These are phyloP conservation scores for Cephalophus harveyi DNA, from an alignment of 2,113 vertebrate genomes.

Conservation along the genomic window DNA sequence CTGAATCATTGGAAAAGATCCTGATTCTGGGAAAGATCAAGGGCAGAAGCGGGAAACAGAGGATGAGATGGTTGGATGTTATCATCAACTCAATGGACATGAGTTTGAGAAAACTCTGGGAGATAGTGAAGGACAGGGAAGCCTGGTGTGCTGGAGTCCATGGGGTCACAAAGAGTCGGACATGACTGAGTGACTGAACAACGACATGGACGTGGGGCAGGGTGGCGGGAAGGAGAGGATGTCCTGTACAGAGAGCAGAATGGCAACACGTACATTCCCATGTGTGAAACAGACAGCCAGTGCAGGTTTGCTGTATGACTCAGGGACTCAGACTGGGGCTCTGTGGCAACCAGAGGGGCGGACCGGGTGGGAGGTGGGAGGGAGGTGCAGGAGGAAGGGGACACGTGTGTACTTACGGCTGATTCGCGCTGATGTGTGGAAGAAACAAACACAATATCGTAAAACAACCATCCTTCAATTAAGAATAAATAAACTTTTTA, in stretches of 20 bases:
- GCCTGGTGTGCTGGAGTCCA: background rate
- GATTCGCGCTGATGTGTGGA: background rate
- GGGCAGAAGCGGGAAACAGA: background rate
- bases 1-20: background rate
- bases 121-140: background rate
- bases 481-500: background rate
- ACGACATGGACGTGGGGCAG: background rate
- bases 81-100: background rate
- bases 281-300: fast-evolving
- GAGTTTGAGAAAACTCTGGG: background rate
- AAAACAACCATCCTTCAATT: background rate
- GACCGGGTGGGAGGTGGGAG: background rate
- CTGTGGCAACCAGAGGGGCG: background rate
- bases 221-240: background rate
- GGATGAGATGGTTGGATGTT: background rate
- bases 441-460: background rate
- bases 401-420: fast-evolving
- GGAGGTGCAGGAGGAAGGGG: background rate
- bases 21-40: background rate
- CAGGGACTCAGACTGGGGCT: background rate
- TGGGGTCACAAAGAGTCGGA: background rate
- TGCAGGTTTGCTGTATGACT: background rate
- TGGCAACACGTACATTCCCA: fast-evolving
- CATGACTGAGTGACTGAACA: background rate
- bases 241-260: background rate